Conservation (phyloP, 2,888 invertebrate genomes). For the Pollenia angustigena region DNA sequence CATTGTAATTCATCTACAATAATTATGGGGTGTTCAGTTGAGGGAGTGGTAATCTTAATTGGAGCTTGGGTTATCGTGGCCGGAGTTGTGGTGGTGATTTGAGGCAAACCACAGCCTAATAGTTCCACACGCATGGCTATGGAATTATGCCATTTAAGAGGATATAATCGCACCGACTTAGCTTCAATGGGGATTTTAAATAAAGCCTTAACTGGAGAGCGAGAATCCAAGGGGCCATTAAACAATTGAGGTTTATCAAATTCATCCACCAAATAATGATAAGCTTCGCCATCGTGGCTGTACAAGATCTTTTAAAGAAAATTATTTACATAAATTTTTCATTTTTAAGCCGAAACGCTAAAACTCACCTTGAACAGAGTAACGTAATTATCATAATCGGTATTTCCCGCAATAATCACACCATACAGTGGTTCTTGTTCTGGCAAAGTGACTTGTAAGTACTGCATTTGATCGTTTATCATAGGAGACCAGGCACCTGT, state of each 20-base stretch:
- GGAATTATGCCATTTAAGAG: slow-evolving; percentile 90
- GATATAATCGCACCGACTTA: slow-evolving; percentile 88
- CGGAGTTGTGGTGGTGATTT: slow-evolving; percentile 54
- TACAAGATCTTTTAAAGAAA: slow-evolving; percentile 84
- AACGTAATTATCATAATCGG: slow-evolving; percentile 89
- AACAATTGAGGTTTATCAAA: slow-evolving; percentile 87
- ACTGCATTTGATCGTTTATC: slow-evolving; percentile 87
- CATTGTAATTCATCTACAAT: slow-evolving; percentile 84
- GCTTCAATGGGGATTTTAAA: slow-evolving; percentile 91
- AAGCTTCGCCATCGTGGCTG: slow-evolving; percentile 88
- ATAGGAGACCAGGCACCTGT: slow-evolving; percentile 89
- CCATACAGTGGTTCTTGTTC: slow-evolving; percentile 90
- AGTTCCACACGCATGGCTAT: slow-evolving; percentile 89
- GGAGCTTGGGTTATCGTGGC: slow-evolving; percentile 24
- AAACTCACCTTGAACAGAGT: slow-evolving; percentile 88
- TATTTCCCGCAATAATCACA: slow-evolving; percentile 89
- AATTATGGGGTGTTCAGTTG: slow-evolving; percentile 54
- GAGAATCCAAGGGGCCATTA: slow-evolving; percentile 88
- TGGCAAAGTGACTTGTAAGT: slow-evolving; percentile 88
- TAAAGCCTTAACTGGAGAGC: slow-evolving; percentile 86
- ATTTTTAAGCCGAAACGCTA: background rate
- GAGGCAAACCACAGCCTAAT: slow-evolving; percentile 87
- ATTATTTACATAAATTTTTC: background rate
- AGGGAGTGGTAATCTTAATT: slow-evolving; percentile 18
- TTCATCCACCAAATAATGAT: slow-evolving; percentile 86